Conservation (phyloP, 2,113 vertebrate species). For the Ceyx cyanopectus region DNA sequence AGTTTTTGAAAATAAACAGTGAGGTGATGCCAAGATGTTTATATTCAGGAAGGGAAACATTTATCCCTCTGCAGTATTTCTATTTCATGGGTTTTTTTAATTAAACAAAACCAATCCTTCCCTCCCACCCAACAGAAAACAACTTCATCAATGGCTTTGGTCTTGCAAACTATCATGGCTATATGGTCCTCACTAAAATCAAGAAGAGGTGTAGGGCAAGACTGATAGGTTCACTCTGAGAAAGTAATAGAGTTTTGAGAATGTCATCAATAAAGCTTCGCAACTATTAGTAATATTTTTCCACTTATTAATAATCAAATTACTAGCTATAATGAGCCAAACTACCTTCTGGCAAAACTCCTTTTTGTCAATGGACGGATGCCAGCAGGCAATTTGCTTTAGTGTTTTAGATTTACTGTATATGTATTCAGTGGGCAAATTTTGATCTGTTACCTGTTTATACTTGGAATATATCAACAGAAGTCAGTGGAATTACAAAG, state of each 20-base stretch:
- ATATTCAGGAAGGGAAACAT: constrained; percentile 69
- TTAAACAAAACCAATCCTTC: constrained; percentile 32
- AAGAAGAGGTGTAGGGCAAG: neutral
- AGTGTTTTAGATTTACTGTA: constrained; percentile 43
- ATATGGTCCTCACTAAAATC: neutral
- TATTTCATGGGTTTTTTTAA: constrained; percentile 49
- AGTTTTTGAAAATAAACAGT: constrained; percentile 75
- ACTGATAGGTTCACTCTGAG: neutral
- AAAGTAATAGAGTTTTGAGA: neutral
- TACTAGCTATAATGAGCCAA: constrained; percentile 62
- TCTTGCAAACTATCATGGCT: neutral
- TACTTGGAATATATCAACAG: constrained; percentile 37
- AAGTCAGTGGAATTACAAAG: constrained; percentile 10
- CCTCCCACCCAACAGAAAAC: constrained; percentile 37
- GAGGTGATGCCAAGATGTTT: constrained; percentile 78
- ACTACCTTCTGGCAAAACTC: constrained; percentile 67
- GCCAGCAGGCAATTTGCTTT: constrained; percentile 59
- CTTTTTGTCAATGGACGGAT: constrained; percentile 3
- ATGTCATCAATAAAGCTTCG: constrained; percentile 52
- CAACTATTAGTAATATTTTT: constrained; percentile 56
- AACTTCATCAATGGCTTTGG: constrained; percentile 35
- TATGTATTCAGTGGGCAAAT: constrained; percentile 25
- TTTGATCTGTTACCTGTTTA: constrained; percentile 67
- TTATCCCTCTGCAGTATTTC: constrained; percentile 58
- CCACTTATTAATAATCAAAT: constrained; percentile 67